Evolutionary conservation across 1,140 invertebrate species (phyloP).

Genomic region (Conus ventricosus): DNA sequence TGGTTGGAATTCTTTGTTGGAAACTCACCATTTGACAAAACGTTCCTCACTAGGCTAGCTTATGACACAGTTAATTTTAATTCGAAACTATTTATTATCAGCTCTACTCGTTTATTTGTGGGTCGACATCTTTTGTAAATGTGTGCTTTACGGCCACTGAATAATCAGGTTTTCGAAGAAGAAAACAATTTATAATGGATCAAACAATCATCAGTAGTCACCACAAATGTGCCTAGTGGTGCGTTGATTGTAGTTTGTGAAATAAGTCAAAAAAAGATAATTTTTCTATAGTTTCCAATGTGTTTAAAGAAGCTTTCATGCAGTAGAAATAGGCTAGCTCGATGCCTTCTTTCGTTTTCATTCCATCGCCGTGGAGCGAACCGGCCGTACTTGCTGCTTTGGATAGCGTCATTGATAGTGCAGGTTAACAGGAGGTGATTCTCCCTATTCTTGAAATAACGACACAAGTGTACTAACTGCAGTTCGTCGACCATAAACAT

Average conservation of each 20-base stretch:
- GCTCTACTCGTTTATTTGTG: neutral
- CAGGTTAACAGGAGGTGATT: neutral
- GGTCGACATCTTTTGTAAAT: neutral
- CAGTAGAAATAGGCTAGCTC: neutral
- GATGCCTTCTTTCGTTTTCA: slow-evolving; percentile 22
- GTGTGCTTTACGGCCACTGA: neutral
- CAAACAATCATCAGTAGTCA: neutral
- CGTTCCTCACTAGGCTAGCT: no score
- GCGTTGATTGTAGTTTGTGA: neutral
- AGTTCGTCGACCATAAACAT: neutral
- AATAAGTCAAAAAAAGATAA: neutral
- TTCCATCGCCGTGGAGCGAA: neutral
- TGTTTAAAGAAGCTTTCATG: neutral
- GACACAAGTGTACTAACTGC: neutral
- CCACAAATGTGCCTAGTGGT: neutral
- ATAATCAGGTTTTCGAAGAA: neutral
- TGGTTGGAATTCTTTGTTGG: no score
- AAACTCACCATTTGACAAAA: no score
- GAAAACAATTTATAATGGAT: neutral
- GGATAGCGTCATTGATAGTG: no score
- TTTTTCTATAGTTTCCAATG: neutral
- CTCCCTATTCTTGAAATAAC: neutral
- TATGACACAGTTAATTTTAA: neutral
- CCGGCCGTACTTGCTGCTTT: neutral
- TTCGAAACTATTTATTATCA: neutral